Percentiles rank a stretch among this genome's conserved stretches.
These are phyloP conservation scores for Apotomis capreana DNA, from an alignment of 2,888 invertebrate genomes.

Conservation along the genomic window DNA sequence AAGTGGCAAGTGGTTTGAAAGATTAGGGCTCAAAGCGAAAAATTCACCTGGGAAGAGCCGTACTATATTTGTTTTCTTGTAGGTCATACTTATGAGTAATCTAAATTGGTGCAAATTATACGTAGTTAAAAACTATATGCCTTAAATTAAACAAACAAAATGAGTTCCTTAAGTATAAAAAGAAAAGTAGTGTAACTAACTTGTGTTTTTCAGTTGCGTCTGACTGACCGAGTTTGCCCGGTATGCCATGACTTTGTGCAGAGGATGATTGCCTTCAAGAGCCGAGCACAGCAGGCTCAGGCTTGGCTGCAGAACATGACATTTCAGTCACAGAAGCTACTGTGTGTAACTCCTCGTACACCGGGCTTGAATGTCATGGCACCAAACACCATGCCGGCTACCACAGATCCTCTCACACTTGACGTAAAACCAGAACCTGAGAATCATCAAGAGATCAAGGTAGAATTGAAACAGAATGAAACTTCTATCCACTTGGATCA, in stretches of 20 bases:
- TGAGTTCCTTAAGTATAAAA: too few relatives aligned
- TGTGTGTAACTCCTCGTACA: not conserved
- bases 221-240: not conserved
- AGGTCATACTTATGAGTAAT: too few relatives aligned
- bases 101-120: too few relatives aligned
- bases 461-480: not conserved
- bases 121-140: too few relatives aligned
- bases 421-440: not conserved
- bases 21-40: too few relatives aligned
- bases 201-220: not conserved
- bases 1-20: too few relatives aligned
- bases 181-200: too few relatives aligned
- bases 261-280: slow-evolving; percentile 1
- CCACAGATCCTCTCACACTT: not conserved
- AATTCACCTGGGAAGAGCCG: too few relatives aligned
- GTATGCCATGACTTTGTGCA: not conserved
- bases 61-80: too few relatives aligned
- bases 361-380: not conserved
- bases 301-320: not conserved
- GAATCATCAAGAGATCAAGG: not conserved
- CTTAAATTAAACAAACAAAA: too few relatives aligned
- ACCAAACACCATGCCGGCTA: not conserved
- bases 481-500: too few relatives aligned
- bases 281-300: not conserved
- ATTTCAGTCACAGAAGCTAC: not conserved